Evolutionary conservation across 2,888 invertebrate genomes (phyloP).

Genomic region (Cheilosia grossa): DNA sequence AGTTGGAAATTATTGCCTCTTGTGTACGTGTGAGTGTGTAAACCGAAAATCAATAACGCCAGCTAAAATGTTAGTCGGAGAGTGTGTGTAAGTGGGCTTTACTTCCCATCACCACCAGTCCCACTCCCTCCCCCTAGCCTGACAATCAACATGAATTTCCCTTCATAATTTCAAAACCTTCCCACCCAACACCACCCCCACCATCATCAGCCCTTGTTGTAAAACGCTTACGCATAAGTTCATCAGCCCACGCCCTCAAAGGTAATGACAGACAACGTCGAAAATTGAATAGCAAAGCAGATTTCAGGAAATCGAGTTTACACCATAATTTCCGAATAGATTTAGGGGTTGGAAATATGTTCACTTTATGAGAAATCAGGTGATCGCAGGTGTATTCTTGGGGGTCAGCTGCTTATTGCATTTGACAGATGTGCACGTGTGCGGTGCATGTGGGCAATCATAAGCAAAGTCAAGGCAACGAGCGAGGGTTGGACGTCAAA

Average conservation of each 20-base stretch:
- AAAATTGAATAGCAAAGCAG: slow-evolving; percentile 52
- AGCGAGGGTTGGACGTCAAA: too few relatives aligned
- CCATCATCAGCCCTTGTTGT: background rate
- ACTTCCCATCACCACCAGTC: background rate
- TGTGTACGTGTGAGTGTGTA: slow-evolving; percentile 7
- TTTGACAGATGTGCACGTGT: slow-evolving; percentile 50
- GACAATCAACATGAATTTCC: slow-evolving; percentile 35
- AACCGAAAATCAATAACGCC: slow-evolving; percentile 57
- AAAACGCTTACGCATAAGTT: slow-evolving; percentile 5
- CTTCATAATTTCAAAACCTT: slow-evolving; percentile 40
- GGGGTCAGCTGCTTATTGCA: slow-evolving; percentile 51
- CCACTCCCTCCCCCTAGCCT: background rate
- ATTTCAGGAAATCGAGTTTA: slow-evolving; percentile 63
- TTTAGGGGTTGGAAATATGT: background rate
- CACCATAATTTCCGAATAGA: slow-evolving; percentile 54
- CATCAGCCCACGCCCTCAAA: slow-evolving; percentile 52
- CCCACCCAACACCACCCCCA: background rate
- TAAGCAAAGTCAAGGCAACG: too few relatives aligned
- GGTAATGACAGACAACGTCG: slow-evolving; percentile 12
- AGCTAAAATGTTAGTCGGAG: slow-evolving; percentile 54
- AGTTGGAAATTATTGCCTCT: slow-evolving; percentile 43
- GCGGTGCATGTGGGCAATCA: background rate
- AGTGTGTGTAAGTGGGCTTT: slow-evolving; percentile 24
- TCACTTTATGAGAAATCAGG: slow-evolving; percentile 27
- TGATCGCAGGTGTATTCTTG: slow-evolving; percentile 30